Evolutionary conservation across 2,797 vertebrate species (phyloP).

Genomic region (Dipus sagitta): DNA sequence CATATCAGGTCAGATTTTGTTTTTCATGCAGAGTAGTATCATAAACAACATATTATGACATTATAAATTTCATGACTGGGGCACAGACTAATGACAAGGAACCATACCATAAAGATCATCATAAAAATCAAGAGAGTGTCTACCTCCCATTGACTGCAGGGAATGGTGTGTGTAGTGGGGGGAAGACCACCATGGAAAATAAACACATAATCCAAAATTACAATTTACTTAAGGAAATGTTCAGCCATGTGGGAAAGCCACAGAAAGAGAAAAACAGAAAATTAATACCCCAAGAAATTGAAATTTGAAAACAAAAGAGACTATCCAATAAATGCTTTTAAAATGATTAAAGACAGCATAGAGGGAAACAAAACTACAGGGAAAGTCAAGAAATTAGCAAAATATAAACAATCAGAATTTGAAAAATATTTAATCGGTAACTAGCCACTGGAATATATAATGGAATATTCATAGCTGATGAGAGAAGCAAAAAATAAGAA

Average conservation of each 20-base stretch:
- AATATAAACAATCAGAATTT: conserved; percentile 47
- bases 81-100: conserved; percentile 61
- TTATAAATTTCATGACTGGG: conserved; percentile 35
- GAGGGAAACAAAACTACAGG: conserved; percentile 57
- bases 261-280: conserved; percentile 69
- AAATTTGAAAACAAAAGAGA: conserved; percentile 73
- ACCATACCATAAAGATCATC: conserved; percentile 62
- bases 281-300: conserved; percentile 65
- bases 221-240: conserved; percentile 73
- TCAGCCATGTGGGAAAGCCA: conserved; percentile 51
- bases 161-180: background rate
- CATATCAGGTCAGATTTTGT: background rate
- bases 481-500: conserved; percentile 32
- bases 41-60: background rate
- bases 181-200: conserved; percentile 69
- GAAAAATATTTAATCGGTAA: background rate
- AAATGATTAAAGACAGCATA: conserved; percentile 72
- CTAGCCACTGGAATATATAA: background rate
- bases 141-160: conserved; percentile 46
- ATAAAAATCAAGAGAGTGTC: conserved; percentile 31
- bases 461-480: conserved; percentile 20
- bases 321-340: conserved; percentile 63
- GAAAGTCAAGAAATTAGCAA: conserved; percentile 51
- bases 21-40: background rate
- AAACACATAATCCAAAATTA: conserved; percentile 73